Base-by-base conservation (phyloP, 1,140 invertebrate genomes). In the Drosophila ogumai region DNA sequence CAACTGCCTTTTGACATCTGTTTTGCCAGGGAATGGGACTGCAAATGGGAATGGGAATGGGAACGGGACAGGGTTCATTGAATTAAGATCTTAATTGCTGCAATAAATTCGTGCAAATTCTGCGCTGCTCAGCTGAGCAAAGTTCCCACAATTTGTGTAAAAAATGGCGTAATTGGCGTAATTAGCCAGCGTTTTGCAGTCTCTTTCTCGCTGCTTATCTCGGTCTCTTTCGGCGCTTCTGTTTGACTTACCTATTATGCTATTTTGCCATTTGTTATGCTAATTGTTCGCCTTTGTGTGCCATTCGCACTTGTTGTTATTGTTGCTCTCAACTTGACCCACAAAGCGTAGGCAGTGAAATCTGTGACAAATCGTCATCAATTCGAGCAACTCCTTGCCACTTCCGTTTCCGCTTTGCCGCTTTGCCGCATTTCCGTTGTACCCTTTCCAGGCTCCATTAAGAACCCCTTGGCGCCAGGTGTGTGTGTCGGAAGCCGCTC, bases 31-130 rank as follows among this genome's bases (percentile, higher is more conserved):
- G 34, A 22, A 12, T 31, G 31, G 28, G 22, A 28, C 25, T 28
- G 25, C 25, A 28, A 46, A 40, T 60, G 31, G 25, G 44, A 41
- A 12, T 34, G 25, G 15, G 17, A 41, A 22, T 47, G 38, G 50
- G 32, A 31, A 38, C 15, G 44, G 36, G 75, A 49, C 15, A 46
- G 55, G 73, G 66, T 67, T 90, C 85, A 88, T 88, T 81, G 74
- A 88, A 88, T 88, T 88, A 90, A 79, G 66, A 40, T 41, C 85
- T 90, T 88, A 88, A 88, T 88, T 88, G 85, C 85, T 41, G 59
- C 69, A 90, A 88, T 88, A 90, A 88, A 90, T 90, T 90, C 71
- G 77, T 78, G 58, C 84, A 88, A 72, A 82, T 88, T 84, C 60
- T 49, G 52, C 47, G 19, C 59, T 47, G 59, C 68, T 19, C 61